Conservation (phyloP, 2,113 vertebrate genomes). For the Leptodactylus fuscus region DNA sequence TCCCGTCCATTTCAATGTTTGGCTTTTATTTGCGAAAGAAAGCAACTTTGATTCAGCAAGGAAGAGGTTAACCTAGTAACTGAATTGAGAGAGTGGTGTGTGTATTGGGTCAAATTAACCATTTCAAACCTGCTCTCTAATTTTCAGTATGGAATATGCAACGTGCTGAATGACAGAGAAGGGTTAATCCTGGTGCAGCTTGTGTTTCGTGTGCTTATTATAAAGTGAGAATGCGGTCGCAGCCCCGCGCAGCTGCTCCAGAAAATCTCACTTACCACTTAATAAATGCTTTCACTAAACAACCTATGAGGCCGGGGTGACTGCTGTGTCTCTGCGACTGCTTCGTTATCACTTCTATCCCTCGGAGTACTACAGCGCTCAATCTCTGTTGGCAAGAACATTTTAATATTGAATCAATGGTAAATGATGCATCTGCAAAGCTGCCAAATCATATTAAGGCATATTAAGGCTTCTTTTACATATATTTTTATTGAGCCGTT, state of each 20-base stretch:
- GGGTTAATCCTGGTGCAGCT: slow-evolving; percentile 20
- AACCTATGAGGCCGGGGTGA: slow-evolving; percentile 6
- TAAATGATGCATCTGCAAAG: neutral
- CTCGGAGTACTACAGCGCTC: neutral
- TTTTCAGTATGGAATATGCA: neutral
- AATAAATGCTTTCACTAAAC: slow-evolving; percentile 54
- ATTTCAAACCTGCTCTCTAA: neutral
- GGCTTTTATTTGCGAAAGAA: neutral
- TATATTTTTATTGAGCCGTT: no score
- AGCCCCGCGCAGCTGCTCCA: slow-evolving; percentile 38
- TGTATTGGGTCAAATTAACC: neutral
- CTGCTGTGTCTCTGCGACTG: neutral
- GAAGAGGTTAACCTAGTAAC: neutral
- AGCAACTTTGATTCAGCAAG: neutral
- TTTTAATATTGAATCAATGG: neutral
- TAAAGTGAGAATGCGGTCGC: neutral
- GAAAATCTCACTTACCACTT: slow-evolving; percentile 40
- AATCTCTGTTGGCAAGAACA: neutral
- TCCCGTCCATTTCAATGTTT: slow-evolving; percentile 12
- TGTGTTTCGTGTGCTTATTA: slow-evolving; percentile 42
- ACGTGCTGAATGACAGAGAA: neutral
- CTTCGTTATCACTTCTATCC: neutral
- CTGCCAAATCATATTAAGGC: neutral
- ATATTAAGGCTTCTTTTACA: no score
- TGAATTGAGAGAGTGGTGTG: no score